phyloP scores from a whole-genome alignment of 2,113 vertebrate genomes.

The Dicentrarchus labrax region DNA sequence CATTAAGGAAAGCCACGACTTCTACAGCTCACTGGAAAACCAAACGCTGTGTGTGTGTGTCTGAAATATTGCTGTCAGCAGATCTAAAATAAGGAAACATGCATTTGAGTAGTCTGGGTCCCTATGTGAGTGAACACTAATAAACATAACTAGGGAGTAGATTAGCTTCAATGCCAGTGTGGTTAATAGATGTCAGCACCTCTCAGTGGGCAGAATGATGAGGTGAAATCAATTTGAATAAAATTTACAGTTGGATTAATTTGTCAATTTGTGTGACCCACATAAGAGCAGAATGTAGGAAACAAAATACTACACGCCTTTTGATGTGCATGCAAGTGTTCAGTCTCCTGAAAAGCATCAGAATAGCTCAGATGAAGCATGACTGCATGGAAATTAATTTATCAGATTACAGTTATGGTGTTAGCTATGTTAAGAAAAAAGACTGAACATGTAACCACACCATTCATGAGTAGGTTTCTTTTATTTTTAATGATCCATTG shows the following conservation, averaged over 20 bases:
- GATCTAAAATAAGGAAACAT: constrained; percentile 48
- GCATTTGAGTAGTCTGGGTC: constrained; percentile 44
- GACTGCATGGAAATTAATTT: constrained; percentile 21
- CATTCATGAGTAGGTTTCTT: not conserved
- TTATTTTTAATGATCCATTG: constrained; percentile 14
- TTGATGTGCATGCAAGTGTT: not conserved
- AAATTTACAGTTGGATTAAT: constrained; percentile 45
- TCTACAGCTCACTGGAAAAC: constrained; percentile 58
- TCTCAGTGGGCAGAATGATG: constrained; percentile 35
- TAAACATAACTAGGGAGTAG: constrained; percentile 59
- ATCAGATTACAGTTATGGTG: constrained; percentile 16
- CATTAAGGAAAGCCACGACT: constrained; percentile 63
- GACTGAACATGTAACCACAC: not conserved
- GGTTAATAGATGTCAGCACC: constrained; percentile 66
- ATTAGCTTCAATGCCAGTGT: constrained; percentile 45
- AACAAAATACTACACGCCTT: constrained; percentile 37
- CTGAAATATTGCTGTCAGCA: constrained; percentile 61
- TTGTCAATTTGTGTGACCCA: constrained; percentile 49
- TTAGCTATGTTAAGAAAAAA: constrained; percentile 12
- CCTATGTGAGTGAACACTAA: constrained; percentile 49
- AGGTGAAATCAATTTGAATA: constrained; percentile 45
- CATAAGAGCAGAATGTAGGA: constrained; percentile 28
- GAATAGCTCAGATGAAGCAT: constrained; percentile 32
- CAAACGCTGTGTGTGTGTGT: constrained; percentile 25
- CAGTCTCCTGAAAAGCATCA: constrained; percentile 2